A percentile compares a stretch with the other conserved stretches of the same genome.
Conservation (phyloP, 1,140 invertebrate genomes). For the Adoxophyes honmai region DNA sequence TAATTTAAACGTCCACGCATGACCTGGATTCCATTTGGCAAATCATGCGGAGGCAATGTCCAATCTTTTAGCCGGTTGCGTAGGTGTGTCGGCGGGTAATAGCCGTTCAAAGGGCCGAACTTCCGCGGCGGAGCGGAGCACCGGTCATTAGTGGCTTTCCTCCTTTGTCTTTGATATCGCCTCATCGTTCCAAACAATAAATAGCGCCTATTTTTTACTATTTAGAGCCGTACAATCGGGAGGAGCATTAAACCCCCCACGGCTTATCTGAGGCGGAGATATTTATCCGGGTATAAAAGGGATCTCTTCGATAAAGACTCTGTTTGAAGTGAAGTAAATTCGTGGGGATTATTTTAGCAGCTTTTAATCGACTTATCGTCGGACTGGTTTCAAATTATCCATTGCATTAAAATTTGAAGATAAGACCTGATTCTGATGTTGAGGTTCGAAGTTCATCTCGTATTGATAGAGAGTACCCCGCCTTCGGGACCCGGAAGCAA, state of each 20-base stretch:
- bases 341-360: no score
- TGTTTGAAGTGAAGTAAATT: no score
- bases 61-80: slow-evolving; percentile 20
- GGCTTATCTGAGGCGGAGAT: neutral
- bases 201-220: slow-evolving; percentile 1
- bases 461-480: no score
- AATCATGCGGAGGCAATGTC: slow-evolving; percentile 19
- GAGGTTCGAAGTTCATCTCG: no score
- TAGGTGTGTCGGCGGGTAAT: slow-evolving; percentile 17
- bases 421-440: no score
- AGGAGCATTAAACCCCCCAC: neutral
- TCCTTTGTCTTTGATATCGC: slow-evolving; percentile 14
- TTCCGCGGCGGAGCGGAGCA: slow-evolving; percentile 7
- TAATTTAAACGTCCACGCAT: slow-evolving; percentile 7
- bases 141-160: slow-evolving; percentile 17
- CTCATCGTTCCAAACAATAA: slow-evolving; percentile 17
- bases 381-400: no score
- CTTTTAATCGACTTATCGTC: no score
- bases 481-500: no score
- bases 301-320: neutral
- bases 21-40: slow-evolving; percentile 12
- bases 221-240: neutral
- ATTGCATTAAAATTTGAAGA: no score
- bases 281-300: neutral
- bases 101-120: slow-evolving; percentile 1